Evolutionary conservation across 92 coral and sea anemone species (phyloP).

Genomic region (Epizoanthus scotinus): DNA sequence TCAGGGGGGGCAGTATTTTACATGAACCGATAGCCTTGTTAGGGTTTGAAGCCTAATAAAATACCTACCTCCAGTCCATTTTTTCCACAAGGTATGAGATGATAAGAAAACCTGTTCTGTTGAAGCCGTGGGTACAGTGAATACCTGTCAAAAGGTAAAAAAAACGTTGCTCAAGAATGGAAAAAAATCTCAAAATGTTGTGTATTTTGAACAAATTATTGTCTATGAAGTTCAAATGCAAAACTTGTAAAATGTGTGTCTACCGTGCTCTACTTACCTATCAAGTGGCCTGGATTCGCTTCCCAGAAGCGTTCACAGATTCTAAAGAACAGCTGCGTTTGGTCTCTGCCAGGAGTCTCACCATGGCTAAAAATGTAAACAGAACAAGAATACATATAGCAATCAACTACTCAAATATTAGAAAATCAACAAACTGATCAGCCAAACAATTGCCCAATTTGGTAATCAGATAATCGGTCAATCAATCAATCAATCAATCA

Average conservation of each 20-base stretch:
- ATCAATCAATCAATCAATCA: too few species aligned
- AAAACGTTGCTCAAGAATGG: background rate
- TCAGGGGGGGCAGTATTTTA: background rate
- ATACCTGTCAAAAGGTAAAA: constrained; percentile 58
- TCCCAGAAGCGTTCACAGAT: constrained; percentile 82
- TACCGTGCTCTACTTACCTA: constrained; percentile 66
- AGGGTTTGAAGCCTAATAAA: background rate
- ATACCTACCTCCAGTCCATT: constrained; percentile 86
- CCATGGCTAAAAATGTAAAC: constrained; percentile 60
- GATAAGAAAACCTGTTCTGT: constrained; percentile 93
- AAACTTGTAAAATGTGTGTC: too few species aligned
- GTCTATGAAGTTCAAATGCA: background rate
- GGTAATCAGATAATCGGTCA: too few species aligned
- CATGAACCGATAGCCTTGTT: background rate
- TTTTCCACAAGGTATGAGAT: constrained; percentile 85
- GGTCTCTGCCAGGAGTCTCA: constrained; percentile 85
- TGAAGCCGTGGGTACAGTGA: constrained; percentile 98
- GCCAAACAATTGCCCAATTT: too few species aligned
- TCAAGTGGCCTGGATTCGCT: constrained; percentile 76
- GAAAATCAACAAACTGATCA: too few species aligned
- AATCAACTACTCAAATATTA: too few species aligned
- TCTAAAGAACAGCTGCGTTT: constrained; percentile 70
- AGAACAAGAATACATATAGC: background rate
- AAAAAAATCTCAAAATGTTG: background rate
- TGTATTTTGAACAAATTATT: background rate